Percentiles rank a stretch among this genome's conserved stretches.
Conservation (phyloP, 1,140 invertebrate genomes). For the Pteromalus puparum region DNA sequence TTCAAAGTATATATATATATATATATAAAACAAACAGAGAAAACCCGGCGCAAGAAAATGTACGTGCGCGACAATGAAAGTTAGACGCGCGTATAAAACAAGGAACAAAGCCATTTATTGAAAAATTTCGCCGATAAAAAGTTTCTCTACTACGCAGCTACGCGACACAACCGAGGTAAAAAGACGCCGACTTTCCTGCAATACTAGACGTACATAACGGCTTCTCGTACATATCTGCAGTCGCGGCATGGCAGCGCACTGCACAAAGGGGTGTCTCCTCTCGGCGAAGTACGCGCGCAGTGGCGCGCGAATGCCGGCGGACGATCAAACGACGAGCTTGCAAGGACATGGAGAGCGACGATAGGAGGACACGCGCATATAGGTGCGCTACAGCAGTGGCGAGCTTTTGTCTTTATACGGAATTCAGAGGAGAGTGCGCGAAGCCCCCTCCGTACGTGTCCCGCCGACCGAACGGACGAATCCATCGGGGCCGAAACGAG, state of each 20-base stretch:
- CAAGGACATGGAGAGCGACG: neutral
- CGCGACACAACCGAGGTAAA: neutral
- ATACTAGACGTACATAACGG: neutral
- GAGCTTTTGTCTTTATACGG: slow-evolving; percentile 47
- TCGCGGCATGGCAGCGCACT: neutral
- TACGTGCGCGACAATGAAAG: neutral
- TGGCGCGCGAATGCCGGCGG: neutral
- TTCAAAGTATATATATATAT: neutral
- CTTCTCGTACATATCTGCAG: neutral
- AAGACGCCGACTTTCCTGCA: neutral
- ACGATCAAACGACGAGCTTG: slow-evolving; percentile 24
- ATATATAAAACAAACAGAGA: neutral
- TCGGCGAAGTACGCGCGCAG: neutral
- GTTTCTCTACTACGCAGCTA: slow-evolving; percentile 6
- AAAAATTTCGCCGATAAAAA: slow-evolving; percentile 48
- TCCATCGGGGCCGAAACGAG: slow-evolving; percentile 41
- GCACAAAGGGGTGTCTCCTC: neutral
- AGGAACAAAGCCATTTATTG: slow-evolving; percentile 47
- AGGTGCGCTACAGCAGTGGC: neutral
- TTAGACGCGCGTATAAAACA: slow-evolving; percentile 3
- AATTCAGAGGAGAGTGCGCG: slow-evolving; percentile 29
- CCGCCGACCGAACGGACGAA: slow-evolving; percentile 33
- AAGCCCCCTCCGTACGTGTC: slow-evolving; percentile 16
- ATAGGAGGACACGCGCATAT: neutral
- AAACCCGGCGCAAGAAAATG: too few relatives aligned